Evolutionary conservation across 1,140 invertebrate genomes (phyloP), one percentile per base, ranked within the genome.

Genomic region (Tetragonula clypearis): DNA sequence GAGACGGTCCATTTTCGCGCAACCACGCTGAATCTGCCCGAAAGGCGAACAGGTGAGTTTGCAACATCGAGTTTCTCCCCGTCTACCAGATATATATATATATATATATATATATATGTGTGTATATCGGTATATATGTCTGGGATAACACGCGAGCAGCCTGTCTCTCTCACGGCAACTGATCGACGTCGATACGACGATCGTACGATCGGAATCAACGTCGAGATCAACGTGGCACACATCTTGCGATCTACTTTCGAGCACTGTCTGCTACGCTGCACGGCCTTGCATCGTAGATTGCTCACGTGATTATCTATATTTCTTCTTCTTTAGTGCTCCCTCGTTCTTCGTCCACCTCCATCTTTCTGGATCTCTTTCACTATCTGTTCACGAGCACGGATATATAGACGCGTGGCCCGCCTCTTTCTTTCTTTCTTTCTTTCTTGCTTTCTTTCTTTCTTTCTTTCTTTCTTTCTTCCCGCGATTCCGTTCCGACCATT

Each of bases 11-110:
- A 95, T 66, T 92, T 97, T 62, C 96, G 96, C 88, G 96, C 97
- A 30, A 97, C 96, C 86, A 98, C 97, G 1, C 94, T 97, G 12
- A 97, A 97, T 92, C 96, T 96, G 84, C 97, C 97, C 23, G 97
- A 98, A 91, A 97, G 97, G 94, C 96, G 97, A 89, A 97, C 97
- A 92, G 97, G 97, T 97, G 95, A 96, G 95, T 93, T 71, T n/a
- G 0, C 14, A 53, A 72, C 17, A 12, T 26, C 30, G 71, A 82
- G 9, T 76, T 56, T 41, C 30, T 8, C 21, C 30, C 41, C 26
- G 23, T 35, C 41, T 26, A 49, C 41, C 41, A 8, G 41, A 49
- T 49, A 8, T 41, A 41, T 41, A 41, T 49, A 49, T 49, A 49
- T 49, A 49, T 49, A 9, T 11, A 9, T 49, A 8, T 9, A 9